phyloP scores from a whole-genome alignment of 2,797 vertebrate species.

The Xenentodon cancila region DNA sequence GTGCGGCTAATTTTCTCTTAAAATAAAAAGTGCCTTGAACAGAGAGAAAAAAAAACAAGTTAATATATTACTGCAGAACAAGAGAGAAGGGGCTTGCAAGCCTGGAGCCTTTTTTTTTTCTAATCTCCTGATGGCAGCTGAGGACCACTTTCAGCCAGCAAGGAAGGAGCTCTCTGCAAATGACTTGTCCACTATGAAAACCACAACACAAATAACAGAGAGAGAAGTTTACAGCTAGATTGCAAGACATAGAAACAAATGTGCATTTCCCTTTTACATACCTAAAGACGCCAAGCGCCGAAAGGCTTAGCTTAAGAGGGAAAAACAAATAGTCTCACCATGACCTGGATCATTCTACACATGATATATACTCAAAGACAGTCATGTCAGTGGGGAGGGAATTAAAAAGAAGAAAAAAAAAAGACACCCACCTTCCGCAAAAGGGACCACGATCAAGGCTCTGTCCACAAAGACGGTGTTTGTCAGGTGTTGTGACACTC shows the following conservation, averaged over 20 bases:
- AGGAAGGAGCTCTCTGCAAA: constrained; percentile 98
- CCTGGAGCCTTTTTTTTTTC: constrained; percentile 96
- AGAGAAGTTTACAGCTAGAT: constrained; percentile 93
- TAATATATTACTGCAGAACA: constrained; percentile 94
- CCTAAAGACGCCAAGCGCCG: constrained; percentile 62
- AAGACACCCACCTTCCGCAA: constrained; percentile 97
- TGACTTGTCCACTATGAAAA: constrained; percentile 99
- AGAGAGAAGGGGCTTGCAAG: constrained; percentile 91
- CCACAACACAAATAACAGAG: constrained; percentile 99
- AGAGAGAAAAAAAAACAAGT: constrained; percentile 87
- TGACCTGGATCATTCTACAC: constrained; percentile 51
- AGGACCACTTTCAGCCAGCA: constrained; percentile 98
- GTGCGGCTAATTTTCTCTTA: constrained; percentile 23
- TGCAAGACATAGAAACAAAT: constrained; percentile 80
- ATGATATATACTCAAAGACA: constrained; percentile 40
- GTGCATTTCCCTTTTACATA: constrained; percentile 69
- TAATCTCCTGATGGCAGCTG: constrained; percentile 97
- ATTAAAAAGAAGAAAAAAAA: constrained; percentile 32
- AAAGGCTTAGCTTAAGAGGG: constrained; percentile 47
- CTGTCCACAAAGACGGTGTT: constrained; percentile 99
- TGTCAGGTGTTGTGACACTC: constrained; percentile 98
- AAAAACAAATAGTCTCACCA: constrained; percentile 41
- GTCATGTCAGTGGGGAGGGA: constrained; percentile 14
- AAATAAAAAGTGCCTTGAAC: constrained; percentile 86
- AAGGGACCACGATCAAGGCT: constrained; percentile 98